Evolutionary conservation across 2,797 vertebrate species (phyloP), one percentile per base, ranked within the genome.

Genomic region (Chloroceryle inda): DNA sequence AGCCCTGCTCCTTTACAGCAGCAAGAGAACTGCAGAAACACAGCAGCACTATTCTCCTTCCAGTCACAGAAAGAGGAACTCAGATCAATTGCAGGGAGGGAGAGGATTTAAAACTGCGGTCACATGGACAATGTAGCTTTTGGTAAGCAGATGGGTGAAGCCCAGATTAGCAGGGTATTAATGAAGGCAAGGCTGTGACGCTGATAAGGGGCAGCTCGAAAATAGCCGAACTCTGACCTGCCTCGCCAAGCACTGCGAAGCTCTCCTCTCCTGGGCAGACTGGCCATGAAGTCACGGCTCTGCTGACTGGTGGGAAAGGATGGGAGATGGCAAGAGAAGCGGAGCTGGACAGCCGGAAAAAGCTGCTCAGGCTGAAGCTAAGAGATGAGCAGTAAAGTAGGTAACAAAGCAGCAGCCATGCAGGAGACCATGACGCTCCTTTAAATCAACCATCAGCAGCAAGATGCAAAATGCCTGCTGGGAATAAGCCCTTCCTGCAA

Each of bases 181-280:
- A 74, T 1, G 14, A 79, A 37, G 52, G 72, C 40, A 58, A 64
- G 40, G 69, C 73, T 56, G 75, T 15, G 38, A 82, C 1, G 2
- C 13, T 0, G 0, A 13, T 6, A 52, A 91, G 56, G 40, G 19
- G 27, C 37, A 24, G 58, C 23, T 53, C 9, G 1, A 33, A 87
- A 92, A 86, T 1, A 93, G 59, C 35, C 5, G 0, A 69, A 42
- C 27, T 27, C 18, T 64, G 58, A 64, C 66, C 71, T 29, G 11
- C 10, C 27, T 55, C 1, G 1, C 26, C 0, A 2, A 69, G 71
- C 5, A 0, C 13, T 52, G n/a, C 0, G 0, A 44, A 7, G n/a
- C 38, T 79, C 27, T 31, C 50, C 49, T 47, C 40, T 74, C 19
- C 26, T 31, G 29, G 29, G 19, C 13, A 6, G 12, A 38, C 0